Conservation (phyloP, 2,888 invertebrate species). For the Syrista parreyssii region DNA sequence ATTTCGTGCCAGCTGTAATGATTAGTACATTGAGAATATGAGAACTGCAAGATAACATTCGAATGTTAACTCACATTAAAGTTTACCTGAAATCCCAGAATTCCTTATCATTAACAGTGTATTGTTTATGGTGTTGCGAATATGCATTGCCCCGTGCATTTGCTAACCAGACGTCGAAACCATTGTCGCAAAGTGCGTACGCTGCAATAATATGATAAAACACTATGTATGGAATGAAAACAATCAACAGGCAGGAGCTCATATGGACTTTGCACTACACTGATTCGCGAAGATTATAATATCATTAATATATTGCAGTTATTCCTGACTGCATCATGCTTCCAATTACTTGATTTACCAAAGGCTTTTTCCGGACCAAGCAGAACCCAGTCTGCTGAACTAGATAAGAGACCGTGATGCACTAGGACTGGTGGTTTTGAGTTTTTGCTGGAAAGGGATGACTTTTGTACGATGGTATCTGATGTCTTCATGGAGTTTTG, state of each 20-base stretch:
- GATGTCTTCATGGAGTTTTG: not conserved
- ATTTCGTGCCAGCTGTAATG: constrained; percentile 71
- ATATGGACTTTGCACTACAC: not conserved
- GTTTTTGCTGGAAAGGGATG: not conserved
- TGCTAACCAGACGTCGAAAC: constrained; percentile 61
- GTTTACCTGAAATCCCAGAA: constrained; percentile 63
- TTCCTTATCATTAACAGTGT: constrained; percentile 55
- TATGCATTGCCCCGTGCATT: constrained; percentile 62
- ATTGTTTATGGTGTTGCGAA: constrained; percentile 55
- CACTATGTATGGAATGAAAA: not conserved
- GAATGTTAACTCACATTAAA: not conserved
- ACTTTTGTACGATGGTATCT: not conserved
- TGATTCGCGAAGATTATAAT: not conserved
- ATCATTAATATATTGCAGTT: not conserved
- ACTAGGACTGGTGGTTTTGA: constrained; percentile 50
- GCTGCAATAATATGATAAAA: constrained; percentile 38
- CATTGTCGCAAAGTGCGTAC: constrained; percentile 55
- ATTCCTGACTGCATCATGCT: not conserved
- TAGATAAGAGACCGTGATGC: constrained; percentile 57
- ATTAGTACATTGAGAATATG: not conserved
- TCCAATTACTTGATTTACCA: constrained; percentile 34
- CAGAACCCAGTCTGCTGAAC: constrained; percentile 61
- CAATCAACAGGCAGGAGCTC: not conserved
- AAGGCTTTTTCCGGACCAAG: constrained; percentile 59
- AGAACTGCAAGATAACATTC: not conserved